Percentiles rank a stretch among this genome's conserved stretches.
phyloP scores from a whole-genome alignment of 2,113 vertebrate species.

The Psammodynastes pulverulentus region DNA sequence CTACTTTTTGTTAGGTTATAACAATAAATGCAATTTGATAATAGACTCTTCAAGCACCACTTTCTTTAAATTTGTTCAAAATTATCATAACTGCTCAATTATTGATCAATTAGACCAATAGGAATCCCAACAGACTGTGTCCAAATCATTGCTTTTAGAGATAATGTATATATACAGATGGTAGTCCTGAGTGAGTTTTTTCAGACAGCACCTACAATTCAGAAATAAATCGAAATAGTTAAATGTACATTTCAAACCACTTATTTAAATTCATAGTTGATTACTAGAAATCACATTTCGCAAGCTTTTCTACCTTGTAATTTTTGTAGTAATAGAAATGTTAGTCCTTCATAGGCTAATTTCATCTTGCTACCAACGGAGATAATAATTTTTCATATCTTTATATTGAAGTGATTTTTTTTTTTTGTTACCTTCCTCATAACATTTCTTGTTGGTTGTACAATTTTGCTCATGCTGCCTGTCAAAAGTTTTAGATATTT shows the following conservation, averaged over 20 bases:
- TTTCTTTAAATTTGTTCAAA: slow-evolving; percentile 44
- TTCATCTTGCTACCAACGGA: not conserved
- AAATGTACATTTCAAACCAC: not conserved
- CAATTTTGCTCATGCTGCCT: not conserved
- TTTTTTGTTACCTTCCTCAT: fast-evolving
- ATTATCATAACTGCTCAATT: slow-evolving; percentile 33
- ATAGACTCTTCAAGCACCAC: slow-evolving; percentile 39
- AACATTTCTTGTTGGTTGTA: not conserved
- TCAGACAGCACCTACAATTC: slow-evolving; percentile 21
- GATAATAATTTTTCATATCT: not conserved
- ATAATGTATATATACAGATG: slow-evolving; percentile 1
- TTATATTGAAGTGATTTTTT: slow-evolving; percentile 5
- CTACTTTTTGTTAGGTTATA: slow-evolving; percentile 59
- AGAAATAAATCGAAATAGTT: slow-evolving; percentile 12
- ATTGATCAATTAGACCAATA: slow-evolving; percentile 8
- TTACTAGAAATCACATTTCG: not conserved
- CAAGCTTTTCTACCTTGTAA: not conserved
- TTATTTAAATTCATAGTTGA: not conserved
- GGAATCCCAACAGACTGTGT: slow-evolving; percentile 20
- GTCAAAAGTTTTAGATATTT: not conserved
- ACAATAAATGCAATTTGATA: slow-evolving; percentile 56
- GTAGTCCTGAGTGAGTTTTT: not conserved
- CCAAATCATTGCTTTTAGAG: slow-evolving; percentile 1
- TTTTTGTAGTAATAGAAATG: not conserved
- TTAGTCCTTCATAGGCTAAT: not conserved